Percentiles rank a stretch among this genome's conserved stretches.
Conservation (phyloP, 2,113 vertebrate genomes). For the Megalops atlanticus region DNA sequence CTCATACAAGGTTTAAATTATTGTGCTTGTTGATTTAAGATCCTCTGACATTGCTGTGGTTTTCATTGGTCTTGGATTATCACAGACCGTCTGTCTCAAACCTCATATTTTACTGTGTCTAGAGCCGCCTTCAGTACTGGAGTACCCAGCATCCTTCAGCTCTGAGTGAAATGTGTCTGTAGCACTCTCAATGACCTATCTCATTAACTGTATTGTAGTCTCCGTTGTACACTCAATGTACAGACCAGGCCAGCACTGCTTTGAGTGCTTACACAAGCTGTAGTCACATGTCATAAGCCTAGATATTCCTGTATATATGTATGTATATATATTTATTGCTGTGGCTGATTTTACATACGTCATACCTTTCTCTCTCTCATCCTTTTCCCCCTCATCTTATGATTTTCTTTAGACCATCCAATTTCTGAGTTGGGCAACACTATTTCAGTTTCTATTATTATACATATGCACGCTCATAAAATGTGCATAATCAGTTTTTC, state of each 20-base stretch:
- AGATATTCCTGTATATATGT: background rate
- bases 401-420: background rate
- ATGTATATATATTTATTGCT: background rate
- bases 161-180: background rate
- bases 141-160: background rate
- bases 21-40: constrained; percentile 17
- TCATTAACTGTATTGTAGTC: constrained; percentile 1
- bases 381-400: background rate
- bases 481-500: constrained; percentile 32
- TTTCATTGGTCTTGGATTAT: background rate
- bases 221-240: background rate
- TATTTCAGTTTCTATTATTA: constrained; percentile 16
- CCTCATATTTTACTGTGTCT: background rate
- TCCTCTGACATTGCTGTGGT: background rate
- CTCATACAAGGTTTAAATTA: constrained; percentile 7
- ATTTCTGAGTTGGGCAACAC: background rate
- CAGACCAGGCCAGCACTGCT: background rate
- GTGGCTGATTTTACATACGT: background rate
- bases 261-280: background rate
- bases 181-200: background rate
- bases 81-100: background rate
- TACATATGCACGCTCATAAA: constrained; percentile 16
- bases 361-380: background rate
- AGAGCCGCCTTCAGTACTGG: background rate
- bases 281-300: background rate